Evolutionary conservation across 1,140 invertebrate genomes (phyloP).

Genomic region (Dufourea novaeangliae): DNA sequence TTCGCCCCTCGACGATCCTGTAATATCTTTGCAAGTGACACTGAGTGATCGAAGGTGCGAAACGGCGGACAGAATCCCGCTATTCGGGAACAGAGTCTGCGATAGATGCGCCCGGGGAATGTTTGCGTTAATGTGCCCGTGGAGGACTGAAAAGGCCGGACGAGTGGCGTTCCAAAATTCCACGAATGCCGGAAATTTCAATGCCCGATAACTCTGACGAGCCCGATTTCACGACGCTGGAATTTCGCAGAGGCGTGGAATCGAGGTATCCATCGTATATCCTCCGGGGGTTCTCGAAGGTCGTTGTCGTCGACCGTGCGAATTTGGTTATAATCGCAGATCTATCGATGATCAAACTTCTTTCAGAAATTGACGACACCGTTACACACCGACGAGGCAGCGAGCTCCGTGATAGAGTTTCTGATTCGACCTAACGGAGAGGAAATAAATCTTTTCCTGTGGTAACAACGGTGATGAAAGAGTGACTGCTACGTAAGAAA

Average conservation of each 20-base stretch:
- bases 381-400: too few species aligned
- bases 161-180: constrained; percentile 11
- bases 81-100: too few species aligned
- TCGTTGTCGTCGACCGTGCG: background rate
- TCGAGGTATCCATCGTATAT: background rate
- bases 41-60: too few species aligned
- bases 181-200: constrained; percentile 30
- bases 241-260: background rate
- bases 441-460: background rate
- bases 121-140: too few species aligned
- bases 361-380: too few species aligned
- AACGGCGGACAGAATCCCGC: too few species aligned
- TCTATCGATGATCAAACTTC: background rate
- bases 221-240: constrained; percentile 8
- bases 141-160: too few species aligned
- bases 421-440: background rate
- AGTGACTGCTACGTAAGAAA: background rate
- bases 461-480: background rate
- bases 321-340: background rate
- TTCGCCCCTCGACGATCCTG: too few species aligned
- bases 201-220: background rate
- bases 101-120: too few species aligned
- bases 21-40: too few species aligned
- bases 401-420: too few species aligned
- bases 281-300: background rate